Base-by-base conservation (phyloP, 2,113 vertebrate species). In the Anas platyrhynchos region DNA sequence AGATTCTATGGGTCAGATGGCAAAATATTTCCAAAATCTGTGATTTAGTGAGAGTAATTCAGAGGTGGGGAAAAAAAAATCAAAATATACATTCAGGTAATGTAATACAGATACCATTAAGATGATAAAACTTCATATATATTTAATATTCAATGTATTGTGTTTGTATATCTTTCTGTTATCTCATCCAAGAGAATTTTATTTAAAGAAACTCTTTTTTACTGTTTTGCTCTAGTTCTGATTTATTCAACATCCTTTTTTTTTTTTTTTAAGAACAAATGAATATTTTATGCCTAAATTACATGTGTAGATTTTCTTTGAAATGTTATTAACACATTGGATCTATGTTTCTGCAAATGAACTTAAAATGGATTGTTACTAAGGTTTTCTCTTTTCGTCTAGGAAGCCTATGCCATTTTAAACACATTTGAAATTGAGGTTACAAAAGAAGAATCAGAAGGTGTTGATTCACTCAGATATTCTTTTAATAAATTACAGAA, bases 371-470 rank as follows among this genome's bases (percentile, higher is more conserved):
- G 7, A 13, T 46, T 7, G 32, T 89, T 68, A 18, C 9, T 86
- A 20, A 54, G 23, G 34, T 55, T 55, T 50, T 29, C 8, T 67
- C 54, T 89, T 90, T 93, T n/a, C 6, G 63, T 94, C 23, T 86
- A 99, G 99, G 99, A 99, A 96, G 98, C 98, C 48, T 99, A 98
- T 85, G 89, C 95, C 22, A 98, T 99, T 95, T 97, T 99, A 96
- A 96, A 95, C 82, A 92, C 96, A 83, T 98, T 98, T 96, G 94
- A 98, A 93, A 92, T 98, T 44, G 97, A 98, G 54, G 91, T 99
- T 73, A 98, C 98, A 58, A 98, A 98, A 92, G 98, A 98, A 31
- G 98, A 99, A 95, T 97, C 97, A 54, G 98, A 99, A 89, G 97
- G 91, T 21, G 98, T 98, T 86, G 97, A 98, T 91, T 96, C 97